A percentile compares a stretch with the other conserved stretches of the same genome.
Conservation (phyloP, 2,797 vertebrate genomes). For the Clarias laeviceps region DNA sequence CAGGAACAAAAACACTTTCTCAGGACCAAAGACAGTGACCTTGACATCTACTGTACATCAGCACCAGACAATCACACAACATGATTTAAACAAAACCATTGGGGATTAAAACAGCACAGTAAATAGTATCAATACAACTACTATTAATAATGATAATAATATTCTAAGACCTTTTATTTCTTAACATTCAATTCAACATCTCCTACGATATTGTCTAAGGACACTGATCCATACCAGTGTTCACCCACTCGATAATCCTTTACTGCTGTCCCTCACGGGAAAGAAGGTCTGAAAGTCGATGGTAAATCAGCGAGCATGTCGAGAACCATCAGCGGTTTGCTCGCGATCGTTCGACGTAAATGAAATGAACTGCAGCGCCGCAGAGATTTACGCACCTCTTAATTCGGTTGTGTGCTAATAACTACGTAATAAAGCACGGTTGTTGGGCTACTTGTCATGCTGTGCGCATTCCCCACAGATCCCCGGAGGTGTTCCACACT, state of each 20-base stretch:
- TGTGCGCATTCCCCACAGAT: constrained; percentile 3
- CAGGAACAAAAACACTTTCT: background rate
- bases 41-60: background rate
- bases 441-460: background rate
- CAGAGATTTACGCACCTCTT: constrained; percentile 9
- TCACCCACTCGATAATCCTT: constrained; percentile 1
- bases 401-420: background rate
- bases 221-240: background rate
- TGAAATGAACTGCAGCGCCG: constrained; percentile 4
- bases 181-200: background rate
- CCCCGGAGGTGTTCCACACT: background rate
- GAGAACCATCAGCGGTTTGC: background rate
- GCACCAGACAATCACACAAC: background rate
- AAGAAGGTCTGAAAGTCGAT: constrained; percentile 25
- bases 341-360: background rate
- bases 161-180: background rate
- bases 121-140: background rate
- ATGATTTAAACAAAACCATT: background rate
- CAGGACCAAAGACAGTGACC: background rate
- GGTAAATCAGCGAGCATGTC: constrained; percentile 26
- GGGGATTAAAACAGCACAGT: background rate
- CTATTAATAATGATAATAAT: background rate
- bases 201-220: background rate
- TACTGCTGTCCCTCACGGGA: constrained; percentile 14
- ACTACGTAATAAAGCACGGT: background rate